phyloP scores from a whole-genome alignment of 2,113 vertebrate genomes.

The Stegastes partitus region DNA sequence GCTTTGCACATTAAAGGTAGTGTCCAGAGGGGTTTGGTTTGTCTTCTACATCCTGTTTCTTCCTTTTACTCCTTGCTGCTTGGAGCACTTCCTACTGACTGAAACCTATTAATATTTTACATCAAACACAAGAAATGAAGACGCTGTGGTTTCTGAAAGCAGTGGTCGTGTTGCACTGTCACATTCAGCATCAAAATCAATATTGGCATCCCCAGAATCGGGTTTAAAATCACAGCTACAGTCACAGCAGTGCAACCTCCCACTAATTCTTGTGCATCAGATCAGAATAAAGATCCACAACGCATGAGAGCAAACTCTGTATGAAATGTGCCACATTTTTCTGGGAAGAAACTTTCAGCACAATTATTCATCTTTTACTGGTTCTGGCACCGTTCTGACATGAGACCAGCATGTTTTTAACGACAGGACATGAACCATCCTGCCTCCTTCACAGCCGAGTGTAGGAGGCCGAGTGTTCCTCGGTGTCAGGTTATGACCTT shows the following conservation, averaged over 20 bases:
- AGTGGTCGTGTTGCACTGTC: conserved; percentile 13
- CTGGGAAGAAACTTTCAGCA: neutral
- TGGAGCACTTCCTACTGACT: conserved; percentile 38
- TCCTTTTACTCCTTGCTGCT: conserved; percentile 36
- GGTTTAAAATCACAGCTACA: neutral
- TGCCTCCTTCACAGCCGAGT: neutral
- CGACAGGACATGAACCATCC: neutral
- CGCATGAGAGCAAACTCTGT: neutral
- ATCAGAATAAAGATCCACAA: neutral
- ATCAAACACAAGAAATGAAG: neutral
- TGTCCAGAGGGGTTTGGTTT: conserved; percentile 32
- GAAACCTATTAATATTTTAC: conserved; percentile 61
- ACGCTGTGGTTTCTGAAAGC: conserved; percentile 9
- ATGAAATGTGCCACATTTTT: neutral
- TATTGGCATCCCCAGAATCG: too few relatives aligned
- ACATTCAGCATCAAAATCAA: conserved; percentile 23
- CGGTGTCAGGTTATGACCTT: too few relatives aligned
- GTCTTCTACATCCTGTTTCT: conserved; percentile 1
- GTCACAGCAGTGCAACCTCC: neutral
- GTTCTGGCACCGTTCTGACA: too few relatives aligned
- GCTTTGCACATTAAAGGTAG: neutral
- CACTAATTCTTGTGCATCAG: neutral
- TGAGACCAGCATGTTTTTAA: too few relatives aligned
- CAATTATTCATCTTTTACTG: too few relatives aligned
- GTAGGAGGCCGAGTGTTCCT: too few relatives aligned